Evolutionary conservation across 1,140 invertebrate species (phyloP), one percentile per base, ranked within the genome.

Genomic region (Lamellibrachia luymesi): DNA sequence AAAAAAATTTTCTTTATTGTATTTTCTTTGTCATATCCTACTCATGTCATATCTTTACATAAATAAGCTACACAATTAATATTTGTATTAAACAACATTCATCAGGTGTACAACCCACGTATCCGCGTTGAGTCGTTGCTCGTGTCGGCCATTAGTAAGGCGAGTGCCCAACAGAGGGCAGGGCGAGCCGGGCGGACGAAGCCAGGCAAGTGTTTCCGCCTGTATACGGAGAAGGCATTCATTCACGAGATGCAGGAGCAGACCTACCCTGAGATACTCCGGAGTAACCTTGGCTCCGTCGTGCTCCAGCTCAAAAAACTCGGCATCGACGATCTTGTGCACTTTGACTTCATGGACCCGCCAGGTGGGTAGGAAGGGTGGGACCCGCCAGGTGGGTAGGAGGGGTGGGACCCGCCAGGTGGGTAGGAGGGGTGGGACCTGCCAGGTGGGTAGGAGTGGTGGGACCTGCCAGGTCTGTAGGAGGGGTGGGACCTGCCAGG

Each of bases 271-370:
- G 99, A 99, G 97, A 99, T 99, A 97, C 97, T 99, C 93, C 96
- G 99, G 95, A 99, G 98, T 50, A 99, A 99, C 97, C 97, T 99
- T 94, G 98, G 98, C 50, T 98, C 99, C 93, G 99, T 99, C 94
- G 99, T 99, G 91, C 96, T 99, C 93, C 99, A 99, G 97, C 97
- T 99, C 94, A 99, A 99, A 96, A 99, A 99, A 97, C 97, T 99
- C 80, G 99, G 99, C 94, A 99, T 99, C 95, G 99, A 99, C 96
- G 99, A 99, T 97, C 97, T 99, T 94, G 99, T 99, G 64, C 99
- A 99, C 96, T 99, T 99, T 97, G 99, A 99, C 97, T 99, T 99
- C 96, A 99, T 99, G 99, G 99, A 99, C 97, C 99, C 99, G 27
- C 99, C 99, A 50, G 97, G 97, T 97, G 94, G 92, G 91, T 27